phyloP scores from a whole-genome alignment of 2,797 vertebrate genomes.

The Percopsis omiscomaycus region DNA sequence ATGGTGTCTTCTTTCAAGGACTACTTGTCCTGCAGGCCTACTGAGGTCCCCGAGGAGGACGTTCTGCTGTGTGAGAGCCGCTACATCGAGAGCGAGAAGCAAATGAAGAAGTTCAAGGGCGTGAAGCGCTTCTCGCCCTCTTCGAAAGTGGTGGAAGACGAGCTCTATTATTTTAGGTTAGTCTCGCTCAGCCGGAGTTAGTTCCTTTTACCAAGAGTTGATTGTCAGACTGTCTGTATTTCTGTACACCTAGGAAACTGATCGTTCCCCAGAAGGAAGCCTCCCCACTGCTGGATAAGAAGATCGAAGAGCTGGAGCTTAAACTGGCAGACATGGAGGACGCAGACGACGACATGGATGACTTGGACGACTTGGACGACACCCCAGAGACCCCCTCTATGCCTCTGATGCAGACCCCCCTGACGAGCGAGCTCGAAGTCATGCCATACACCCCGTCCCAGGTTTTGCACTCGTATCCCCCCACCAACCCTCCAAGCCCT shows the following conservation, averaged over 20 bases:
- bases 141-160: conserved; percentile 97
- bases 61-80: conserved; percentile 95
- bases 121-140: conserved; percentile 97
- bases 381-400: conserved; percentile 84
- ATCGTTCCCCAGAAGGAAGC: conserved; percentile 96
- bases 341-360: conserved; percentile 91
- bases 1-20: conserved; percentile 96
- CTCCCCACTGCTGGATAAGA: conserved; percentile 93
- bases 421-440: conserved; percentile 86
- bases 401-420: conserved; percentile 89
- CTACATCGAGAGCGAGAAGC: conserved; percentile 94
- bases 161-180: conserved; percentile 98
- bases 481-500: not conserved
- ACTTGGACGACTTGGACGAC: conserved; percentile 93
- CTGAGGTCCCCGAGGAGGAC: conserved; percentile 84
- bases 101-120: conserved; percentile 98
- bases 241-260: conserved; percentile 80
- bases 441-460: conserved; percentile 93
- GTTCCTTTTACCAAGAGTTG: not conserved
- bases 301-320: conserved; percentile 94
- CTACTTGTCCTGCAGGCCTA: conserved; percentile 93
- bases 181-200: conserved; percentile 7
- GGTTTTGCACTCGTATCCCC: conserved; percentile 64
- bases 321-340: conserved; percentile 95
- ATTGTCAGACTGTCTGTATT: not conserved